Base-by-base conservation (phyloP, 2,888 invertebrate species). In the Drosophila neotestacea region DNA sequence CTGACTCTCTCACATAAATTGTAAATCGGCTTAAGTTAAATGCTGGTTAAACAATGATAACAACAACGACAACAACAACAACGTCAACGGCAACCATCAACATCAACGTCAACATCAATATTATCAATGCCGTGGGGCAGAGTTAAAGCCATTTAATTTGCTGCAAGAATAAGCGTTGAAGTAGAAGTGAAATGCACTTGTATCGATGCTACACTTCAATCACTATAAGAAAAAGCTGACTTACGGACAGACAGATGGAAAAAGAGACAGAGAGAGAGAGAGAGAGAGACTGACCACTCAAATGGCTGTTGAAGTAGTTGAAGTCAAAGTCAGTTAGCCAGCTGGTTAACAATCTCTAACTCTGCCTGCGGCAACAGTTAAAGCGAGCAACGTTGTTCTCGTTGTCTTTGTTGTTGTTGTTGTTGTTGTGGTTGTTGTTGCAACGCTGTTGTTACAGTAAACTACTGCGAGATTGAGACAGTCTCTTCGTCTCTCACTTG, bases 141-240 rank as follows among this genome's bases (percentile, higher is more conserved):
- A 61, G 63, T 70, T 85, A 73, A 81, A 81, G 81, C 73, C 70
- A 79, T 70, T 79, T 86, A 79, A 86, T 81, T 86, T 79, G 69
- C 77, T 67, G 86, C 73, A 66, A 83, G 81, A 83, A 81, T 66
- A 75, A 68, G 77, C 84, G 73, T 72, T 75, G 61, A 73, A 70
- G 77, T 64, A 60, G 81, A 72, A 86, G 74, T 83, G 79, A 84
- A 86, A 84, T 86, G 86, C 86, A 81, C 81, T 81, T 79, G 81
- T 55, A 69, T 68, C 75, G 68, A 50, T 42, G 80, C 77, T 74
- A 52, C 79, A 70, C 79, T 85, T 77, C 80, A 78, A 82, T 78
- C 66, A 70, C 68, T 60, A 32, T 22, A 55, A 22, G 13, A 38
- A 47, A 42, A 36, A 38, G 0, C 30, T 9, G 44, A 9, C 7